These are phyloP conservation scores for Aporophyla lueneburgensis DNA, from an alignment of 2,888 invertebrate genomes.

Conservation along the genomic window DNA sequence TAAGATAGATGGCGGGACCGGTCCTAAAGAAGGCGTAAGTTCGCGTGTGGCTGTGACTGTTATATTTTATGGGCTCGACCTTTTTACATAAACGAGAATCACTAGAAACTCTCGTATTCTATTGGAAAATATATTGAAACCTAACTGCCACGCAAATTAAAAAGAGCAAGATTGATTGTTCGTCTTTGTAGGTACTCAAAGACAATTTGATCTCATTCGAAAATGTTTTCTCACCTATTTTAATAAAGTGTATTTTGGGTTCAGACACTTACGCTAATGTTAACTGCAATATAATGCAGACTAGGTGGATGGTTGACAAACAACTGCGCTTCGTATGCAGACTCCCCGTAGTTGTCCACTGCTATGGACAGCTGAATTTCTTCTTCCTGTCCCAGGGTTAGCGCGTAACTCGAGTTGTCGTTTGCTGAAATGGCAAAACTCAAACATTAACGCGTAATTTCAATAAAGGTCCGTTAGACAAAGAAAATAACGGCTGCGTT, in stretches of 20 bases:
- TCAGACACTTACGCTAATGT: constrained; percentile 89
- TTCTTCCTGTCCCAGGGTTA: constrained; percentile 93
- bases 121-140: background rate
- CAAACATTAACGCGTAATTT: too few relatives aligned
- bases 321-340: constrained; percentile 96
- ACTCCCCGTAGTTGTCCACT: constrained; percentile 95
- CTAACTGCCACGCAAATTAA: background rate
- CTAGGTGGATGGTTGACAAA: constrained; percentile 95
- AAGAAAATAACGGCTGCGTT: too few relatives aligned
- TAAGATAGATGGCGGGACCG: constrained; percentile 25
- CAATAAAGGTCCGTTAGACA: too few relatives aligned
- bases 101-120: background rate
- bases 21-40: background rate
- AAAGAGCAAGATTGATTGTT: constrained; percentile 35
- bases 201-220: background rate
- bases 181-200: too few relatives aligned
- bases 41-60: background rate
- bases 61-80: background rate
- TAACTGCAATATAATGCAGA: constrained; percentile 95
- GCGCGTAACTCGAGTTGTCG: constrained; percentile 85
- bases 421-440: constrained; percentile 75
- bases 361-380: constrained; percentile 94
- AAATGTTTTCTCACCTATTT: background rate
- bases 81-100: constrained; percentile 13
- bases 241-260: background rate